A percentile compares a stretch with the other conserved stretches of the same genome.
Conservation (phyloP, 2,888 invertebrate genomes). For the Lypha dubia region DNA sequence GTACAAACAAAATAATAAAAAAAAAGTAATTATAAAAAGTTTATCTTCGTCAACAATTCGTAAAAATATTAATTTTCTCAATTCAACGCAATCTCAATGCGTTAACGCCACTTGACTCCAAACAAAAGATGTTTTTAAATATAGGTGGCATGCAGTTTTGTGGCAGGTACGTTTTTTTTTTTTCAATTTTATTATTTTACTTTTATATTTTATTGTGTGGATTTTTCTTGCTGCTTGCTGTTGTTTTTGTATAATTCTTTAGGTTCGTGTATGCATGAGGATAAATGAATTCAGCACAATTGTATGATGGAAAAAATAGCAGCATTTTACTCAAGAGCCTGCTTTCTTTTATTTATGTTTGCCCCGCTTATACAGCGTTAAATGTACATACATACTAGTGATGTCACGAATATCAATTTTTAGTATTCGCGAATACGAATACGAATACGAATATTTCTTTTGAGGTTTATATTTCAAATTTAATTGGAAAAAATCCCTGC, state of each 20-base stretch:
- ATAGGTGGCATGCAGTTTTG: conserved; percentile 34
- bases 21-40: conserved; percentile 43
- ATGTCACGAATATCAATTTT: too few relatives aligned
- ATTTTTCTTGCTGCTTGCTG: neutral
- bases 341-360: conserved; percentile 43
- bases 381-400: neutral
- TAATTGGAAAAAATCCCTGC: too few relatives aligned
- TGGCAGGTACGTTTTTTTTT: conserved; percentile 19
- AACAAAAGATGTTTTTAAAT: conserved; percentile 69
- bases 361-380: conserved; percentile 17
- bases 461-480: too few relatives aligned
- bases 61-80: conserved; percentile 69
- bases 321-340: conserved; percentile 63
- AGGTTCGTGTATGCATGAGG: conserved; percentile 18
- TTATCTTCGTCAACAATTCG: conserved; percentile 66
- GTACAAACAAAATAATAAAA: neutral
- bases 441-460: too few relatives aligned
- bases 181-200: conserved; percentile 18
- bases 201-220: conserved; percentile 32
- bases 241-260: conserved; percentile 22
- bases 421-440: too few relatives aligned
- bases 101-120: conserved; percentile 73
- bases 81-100: conserved; percentile 73
- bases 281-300: conserved; percentile 55
- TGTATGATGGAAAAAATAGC: conserved; percentile 47